Evolutionary conservation across 2,797 vertebrate genomes (phyloP).

Genomic region (Siniperca obscura): DNA sequence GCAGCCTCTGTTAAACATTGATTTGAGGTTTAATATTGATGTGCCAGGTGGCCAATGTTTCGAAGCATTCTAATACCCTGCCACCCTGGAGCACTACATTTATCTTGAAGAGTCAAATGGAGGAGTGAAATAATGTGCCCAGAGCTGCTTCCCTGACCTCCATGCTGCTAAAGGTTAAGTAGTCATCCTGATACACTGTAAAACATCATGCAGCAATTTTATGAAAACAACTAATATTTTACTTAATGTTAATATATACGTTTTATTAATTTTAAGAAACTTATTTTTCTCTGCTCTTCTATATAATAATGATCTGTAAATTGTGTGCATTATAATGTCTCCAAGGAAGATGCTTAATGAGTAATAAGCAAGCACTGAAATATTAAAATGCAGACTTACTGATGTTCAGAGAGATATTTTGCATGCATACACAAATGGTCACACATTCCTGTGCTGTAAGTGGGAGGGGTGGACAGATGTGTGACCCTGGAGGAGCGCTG

Average conservation of each 20-base stretch:
- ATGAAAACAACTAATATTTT: neutral
- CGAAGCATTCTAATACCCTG: slow-evolving; percentile 53
- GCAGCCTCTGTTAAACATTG: slow-evolving; percentile 66
- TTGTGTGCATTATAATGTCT: neutral
- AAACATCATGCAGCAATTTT: slow-evolving; percentile 8
- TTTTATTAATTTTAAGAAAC: neutral
- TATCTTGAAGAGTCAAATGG: slow-evolving; percentile 33
- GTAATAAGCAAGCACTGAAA: neutral
- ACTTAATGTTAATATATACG: neutral
- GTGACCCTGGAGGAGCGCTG: slow-evolving; percentile 47
- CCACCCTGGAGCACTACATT: slow-evolving; percentile 33
- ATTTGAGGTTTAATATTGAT: slow-evolving; percentile 69
- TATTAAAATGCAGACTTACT: neutral
- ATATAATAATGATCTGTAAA: neutral
- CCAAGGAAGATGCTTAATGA: neutral
- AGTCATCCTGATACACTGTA: neutral
- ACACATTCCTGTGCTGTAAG: slow-evolving; percentile 48
- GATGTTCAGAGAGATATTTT: neutral
- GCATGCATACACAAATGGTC: neutral
- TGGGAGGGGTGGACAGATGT: slow-evolving; percentile 53
- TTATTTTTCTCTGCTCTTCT: neutral
- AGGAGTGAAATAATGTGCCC: slow-evolving; percentile 21
- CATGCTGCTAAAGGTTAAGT: slow-evolving; percentile 36
- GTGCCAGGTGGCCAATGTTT: slow-evolving; percentile 62
- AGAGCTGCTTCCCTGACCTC: slow-evolving; percentile 35